Percentiles rank a stretch among this genome's conserved stretches.
phyloP scores from a whole-genome alignment of 2,797 vertebrate species.

The Crenichthys baileyi region DNA sequence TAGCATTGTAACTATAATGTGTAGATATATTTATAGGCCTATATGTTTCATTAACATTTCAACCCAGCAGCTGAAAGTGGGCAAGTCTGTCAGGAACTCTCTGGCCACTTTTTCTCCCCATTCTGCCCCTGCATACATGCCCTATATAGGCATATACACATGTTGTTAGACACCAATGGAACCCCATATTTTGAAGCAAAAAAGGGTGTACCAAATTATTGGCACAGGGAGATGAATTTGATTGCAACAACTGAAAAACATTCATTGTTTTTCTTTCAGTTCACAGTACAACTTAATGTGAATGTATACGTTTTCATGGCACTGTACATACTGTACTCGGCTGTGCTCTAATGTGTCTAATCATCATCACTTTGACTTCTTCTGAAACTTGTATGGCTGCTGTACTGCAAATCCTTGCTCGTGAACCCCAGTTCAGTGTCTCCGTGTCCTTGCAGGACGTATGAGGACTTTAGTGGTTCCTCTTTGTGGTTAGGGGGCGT shows the following conservation, averaged over 20 bases:
- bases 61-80: no score
- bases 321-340: no score
- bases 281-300: no score
- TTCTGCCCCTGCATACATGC: no score
- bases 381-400: background rate
- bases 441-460: background rate
- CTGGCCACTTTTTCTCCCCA: no score
- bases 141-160: no score
- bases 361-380: background rate
- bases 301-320: background rate
- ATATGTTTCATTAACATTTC: no score
- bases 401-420: background rate
- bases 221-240: rapidly evolving
- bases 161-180: no score
- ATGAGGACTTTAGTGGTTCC: background rate
- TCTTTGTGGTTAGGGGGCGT: conserved; percentile 64
- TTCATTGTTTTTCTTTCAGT: background rate
- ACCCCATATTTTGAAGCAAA: no score
- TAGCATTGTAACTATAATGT: no score
- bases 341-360: background rate
- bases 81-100: no score
- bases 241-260: background rate
- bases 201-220: background rate
- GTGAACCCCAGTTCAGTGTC: background rate
- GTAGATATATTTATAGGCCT: no score